Conservation (phyloP, 1,140 invertebrate genomes). For the Drosophila melanica region DNA sequence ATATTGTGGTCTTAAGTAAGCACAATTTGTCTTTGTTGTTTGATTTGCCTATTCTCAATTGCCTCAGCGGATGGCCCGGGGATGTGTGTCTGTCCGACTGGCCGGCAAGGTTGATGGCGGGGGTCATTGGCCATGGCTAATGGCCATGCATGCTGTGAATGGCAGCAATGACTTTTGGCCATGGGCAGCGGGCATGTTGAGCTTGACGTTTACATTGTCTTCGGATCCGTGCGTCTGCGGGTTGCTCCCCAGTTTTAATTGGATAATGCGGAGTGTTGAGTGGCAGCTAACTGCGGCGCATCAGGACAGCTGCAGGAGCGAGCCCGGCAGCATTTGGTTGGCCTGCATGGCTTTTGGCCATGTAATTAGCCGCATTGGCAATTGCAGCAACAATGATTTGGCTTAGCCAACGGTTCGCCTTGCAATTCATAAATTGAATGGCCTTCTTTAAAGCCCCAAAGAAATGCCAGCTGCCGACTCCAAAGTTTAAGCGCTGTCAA, state of each 20-base stretch:
- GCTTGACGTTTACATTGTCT: slow-evolving; percentile 21
- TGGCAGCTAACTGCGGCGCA: slow-evolving; percentile 44
- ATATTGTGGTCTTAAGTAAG: background rate
- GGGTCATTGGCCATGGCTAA: slow-evolving; percentile 26
- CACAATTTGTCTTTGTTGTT: background rate
- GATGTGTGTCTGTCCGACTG: background rate
- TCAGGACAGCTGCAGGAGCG: slow-evolving; percentile 19
- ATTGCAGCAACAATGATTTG: slow-evolving; percentile 40
- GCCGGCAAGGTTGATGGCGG: background rate
- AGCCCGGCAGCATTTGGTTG: slow-evolving; percentile 11
- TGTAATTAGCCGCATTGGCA: slow-evolving; percentile 56
- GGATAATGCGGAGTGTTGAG: slow-evolving; percentile 38
- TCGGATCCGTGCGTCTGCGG: slow-evolving; percentile 7
- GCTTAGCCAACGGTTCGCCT: background rate
- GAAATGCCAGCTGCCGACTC: slow-evolving; percentile 20
- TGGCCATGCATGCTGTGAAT: slow-evolving; percentile 13
- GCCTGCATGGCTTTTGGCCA: slow-evolving; percentile 23
- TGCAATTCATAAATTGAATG: slow-evolving; percentile 25
- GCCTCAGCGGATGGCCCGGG: background rate
- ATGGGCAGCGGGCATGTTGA: slow-evolving; percentile 10
- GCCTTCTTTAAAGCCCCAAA: slow-evolving; percentile 29
- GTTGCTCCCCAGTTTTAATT: slow-evolving; percentile 42
- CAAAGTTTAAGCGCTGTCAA: slow-evolving; percentile 70
- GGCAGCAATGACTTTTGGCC: slow-evolving; percentile 22
- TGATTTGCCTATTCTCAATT: background rate